Base-by-base conservation (phyloP, 2,797 vertebrate genomes). In the Alfaro cultratus region DNA sequence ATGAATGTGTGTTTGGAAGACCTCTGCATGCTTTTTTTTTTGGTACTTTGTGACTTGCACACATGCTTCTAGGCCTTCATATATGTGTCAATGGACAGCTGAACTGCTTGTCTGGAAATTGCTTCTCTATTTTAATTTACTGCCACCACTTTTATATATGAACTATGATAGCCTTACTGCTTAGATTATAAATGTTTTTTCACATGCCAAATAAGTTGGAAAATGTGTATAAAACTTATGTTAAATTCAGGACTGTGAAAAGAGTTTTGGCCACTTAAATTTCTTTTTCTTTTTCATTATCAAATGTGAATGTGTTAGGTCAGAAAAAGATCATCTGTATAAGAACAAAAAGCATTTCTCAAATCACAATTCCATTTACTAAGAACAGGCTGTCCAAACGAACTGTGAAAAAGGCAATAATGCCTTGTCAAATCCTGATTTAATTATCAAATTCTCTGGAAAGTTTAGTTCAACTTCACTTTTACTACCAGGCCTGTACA, bases 71-170 rank as follows among this genome's bases (percentile, higher is more conserved):
- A 75, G 67, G 73, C 57, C 80, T 80, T 74, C 76, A 78, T 75
- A 55, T 51, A 68, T 77, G 46, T 68, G 55, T 55, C 36, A 18
- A 21, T 78, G 73, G 68, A 72, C 46, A 45, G 64, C 47, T 76
- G 67, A 80, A 77, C 83, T 60, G 76, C 76, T 76, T 82, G 76
- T 80, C 64, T 55, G 71, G 74, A 55, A 83, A 76, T 73, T 76
- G 29, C 36, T 64, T 7, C 6, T 77, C 70, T 73, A 4, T 41
- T 68, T 82, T 71, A 12, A 79, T 80, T 49, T 76, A 47, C 71
- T 76, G 76, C 53, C 72, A 89, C 84, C 81, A 80, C 86, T 82
- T 12, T 81, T 79, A 83, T 23, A 26, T 39, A 41, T 13, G 36
- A 41, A 13, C 39, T 68, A 41, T 23, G 4, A 68, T 41, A 21